These are phyloP conservation scores for Potamarius usumacintae DNA, from an alignment of 2,113 vertebrate species.

Conservation along the genomic window DNA sequence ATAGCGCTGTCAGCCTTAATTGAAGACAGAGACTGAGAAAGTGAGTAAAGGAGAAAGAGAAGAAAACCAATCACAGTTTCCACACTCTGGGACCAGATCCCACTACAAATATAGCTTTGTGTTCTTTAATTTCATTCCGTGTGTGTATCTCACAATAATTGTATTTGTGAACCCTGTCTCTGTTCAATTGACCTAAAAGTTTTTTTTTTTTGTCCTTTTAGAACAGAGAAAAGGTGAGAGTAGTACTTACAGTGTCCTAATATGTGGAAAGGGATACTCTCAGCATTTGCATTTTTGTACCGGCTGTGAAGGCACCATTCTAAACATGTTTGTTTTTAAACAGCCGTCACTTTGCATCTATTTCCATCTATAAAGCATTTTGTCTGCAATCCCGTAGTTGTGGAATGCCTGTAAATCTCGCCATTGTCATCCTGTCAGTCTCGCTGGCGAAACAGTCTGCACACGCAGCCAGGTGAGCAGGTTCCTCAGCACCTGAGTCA, in stretches of 20 bases:
- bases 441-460: background rate
- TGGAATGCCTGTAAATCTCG: slow-evolving; percentile 18
- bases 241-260: background rate
- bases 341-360: background rate
- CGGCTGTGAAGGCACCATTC: background rate
- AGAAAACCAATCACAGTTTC: slow-evolving; percentile 51
- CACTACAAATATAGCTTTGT: slow-evolving; percentile 25
- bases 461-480: slow-evolving; percentile 63
- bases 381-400: background rate
- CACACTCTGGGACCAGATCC: slow-evolving; percentile 44
- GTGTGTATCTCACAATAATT: slow-evolving; percentile 49
- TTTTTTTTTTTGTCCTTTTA: background rate
- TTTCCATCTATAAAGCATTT: background rate
- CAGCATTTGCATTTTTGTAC: background rate
- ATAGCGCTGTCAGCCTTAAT: slow-evolving; percentile 57
- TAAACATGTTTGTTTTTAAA: background rate
- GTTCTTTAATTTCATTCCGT: slow-evolving; percentile 53
- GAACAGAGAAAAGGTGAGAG: background rate
- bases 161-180: background rate
- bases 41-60: slow-evolving; percentile 39
- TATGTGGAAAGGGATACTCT: slow-evolving; percentile 13
- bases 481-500: slow-evolving; percentile 61
- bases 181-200: background rate
- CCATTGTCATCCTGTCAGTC: slow-evolving; percentile 15
- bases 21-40: slow-evolving; percentile 62